Conservation (phyloP, 2,797 vertebrate species). For the Acipenser ruthenus region DNA sequence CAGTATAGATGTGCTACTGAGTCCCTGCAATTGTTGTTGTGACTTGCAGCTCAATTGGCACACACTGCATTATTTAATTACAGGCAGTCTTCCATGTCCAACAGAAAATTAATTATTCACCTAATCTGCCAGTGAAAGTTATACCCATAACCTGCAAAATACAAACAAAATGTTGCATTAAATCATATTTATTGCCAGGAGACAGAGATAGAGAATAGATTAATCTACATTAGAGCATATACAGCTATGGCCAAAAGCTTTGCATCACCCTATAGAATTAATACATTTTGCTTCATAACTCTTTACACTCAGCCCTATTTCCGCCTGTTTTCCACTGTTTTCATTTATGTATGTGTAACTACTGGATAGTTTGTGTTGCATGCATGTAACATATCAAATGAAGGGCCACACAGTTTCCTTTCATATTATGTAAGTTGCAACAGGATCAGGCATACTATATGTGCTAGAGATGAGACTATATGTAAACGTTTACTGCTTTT, state of each 20-base stretch:
- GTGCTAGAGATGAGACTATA: too few relatives aligned
- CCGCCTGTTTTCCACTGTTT: too few relatives aligned
- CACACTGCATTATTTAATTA: constrained; percentile 53
- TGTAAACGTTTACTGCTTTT: neutral
- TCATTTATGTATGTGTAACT: too few relatives aligned
- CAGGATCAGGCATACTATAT: too few relatives aligned
- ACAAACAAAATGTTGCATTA: constrained; percentile 11
- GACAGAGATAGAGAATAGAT: neutral
- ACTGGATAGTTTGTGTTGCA: too few relatives aligned
- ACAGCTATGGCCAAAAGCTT: too few relatives aligned
- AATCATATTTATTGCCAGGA: neutral
- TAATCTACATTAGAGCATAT: neutral
- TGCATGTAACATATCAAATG: too few relatives aligned
- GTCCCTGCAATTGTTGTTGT: constrained; percentile 46
- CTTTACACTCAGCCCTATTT: too few relatives aligned
- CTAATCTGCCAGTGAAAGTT: constrained; percentile 48
- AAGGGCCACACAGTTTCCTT: too few relatives aligned
- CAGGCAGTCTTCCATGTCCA: constrained; percentile 47
- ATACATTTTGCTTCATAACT: neutral
- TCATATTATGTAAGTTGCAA: too few relatives aligned
- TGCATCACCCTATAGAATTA: neutral
- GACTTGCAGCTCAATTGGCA: constrained; percentile 65
- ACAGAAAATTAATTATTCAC: constrained; percentile 58
- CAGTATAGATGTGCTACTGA: constrained; percentile 39
- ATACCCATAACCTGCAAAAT: constrained; percentile 31